phyloP scores from a whole-genome alignment of 1,140 invertebrate genomes.

The Drosophila rufa region DNA sequence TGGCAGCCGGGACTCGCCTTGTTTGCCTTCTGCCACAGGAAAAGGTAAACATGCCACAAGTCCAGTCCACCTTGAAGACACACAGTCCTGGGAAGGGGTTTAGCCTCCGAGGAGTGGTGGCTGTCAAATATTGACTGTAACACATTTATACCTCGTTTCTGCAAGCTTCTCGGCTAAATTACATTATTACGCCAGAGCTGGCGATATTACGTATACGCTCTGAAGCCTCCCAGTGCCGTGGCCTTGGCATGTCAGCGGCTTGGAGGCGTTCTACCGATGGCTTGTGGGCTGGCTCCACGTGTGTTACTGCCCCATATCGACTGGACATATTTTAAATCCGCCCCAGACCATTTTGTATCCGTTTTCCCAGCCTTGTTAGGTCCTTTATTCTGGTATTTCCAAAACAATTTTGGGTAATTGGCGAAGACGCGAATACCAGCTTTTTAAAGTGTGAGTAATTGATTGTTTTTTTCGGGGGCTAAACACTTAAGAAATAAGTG shows the following conservation, averaged over 20 bases:
- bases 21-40: slow-evolving; percentile 25
- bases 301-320: slow-evolving; percentile 1
- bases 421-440: background rate
- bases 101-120: slow-evolving; percentile 11
- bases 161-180: slow-evolving; percentile 29
- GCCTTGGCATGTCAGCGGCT: slow-evolving; percentile 57
- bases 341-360: background rate
- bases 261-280: slow-evolving; percentile 2
- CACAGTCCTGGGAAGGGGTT: slow-evolving; percentile 4
- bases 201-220: slow-evolving; percentile 23
- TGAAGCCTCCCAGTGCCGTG: slow-evolving; percentile 20
- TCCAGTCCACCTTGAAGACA: slow-evolving; percentile 23
- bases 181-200: slow-evolving; percentile 13
- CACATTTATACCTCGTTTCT: slow-evolving; percentile 26
- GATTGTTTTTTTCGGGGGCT: slow-evolving; percentile 38
- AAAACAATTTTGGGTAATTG: slow-evolving; percentile 60
- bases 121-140: slow-evolving; percentile 55
- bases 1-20: slow-evolving; percentile 23
- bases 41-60: slow-evolving; percentile 50
- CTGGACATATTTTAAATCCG: slow-evolving; percentile 26
- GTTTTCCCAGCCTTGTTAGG: slow-evolving; percentile 9
- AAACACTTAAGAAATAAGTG: background rate
- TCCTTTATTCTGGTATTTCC: slow-evolving; percentile 23
- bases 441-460: slow-evolving; percentile 59
- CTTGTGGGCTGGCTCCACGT: background rate